phyloP scores from a whole-genome alignment of 2,888 invertebrate species.

The Sialis lutaria region DNA sequence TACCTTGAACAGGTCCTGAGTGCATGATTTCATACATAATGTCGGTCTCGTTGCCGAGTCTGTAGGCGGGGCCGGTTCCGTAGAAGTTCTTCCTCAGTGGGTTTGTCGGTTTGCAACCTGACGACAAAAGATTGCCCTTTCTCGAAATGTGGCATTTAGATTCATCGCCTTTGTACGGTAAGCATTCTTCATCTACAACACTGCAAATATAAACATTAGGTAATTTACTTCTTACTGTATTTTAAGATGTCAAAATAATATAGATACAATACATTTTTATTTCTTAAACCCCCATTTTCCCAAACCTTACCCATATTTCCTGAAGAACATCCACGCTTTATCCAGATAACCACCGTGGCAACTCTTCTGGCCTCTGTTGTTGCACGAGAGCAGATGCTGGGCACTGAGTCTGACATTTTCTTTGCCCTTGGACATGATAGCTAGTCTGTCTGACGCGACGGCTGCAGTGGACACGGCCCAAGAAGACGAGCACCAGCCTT shows the following conservation, averaged over 20 bases:
- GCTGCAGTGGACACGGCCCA: conserved; percentile 83
- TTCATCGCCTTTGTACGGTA: conserved; percentile 52
- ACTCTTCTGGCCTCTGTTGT: conserved; percentile 54
- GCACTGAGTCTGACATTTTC: conserved; percentile 58
- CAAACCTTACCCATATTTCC: conserved; percentile 46
- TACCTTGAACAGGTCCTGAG: conserved; percentile 87
- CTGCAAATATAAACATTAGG: conserved; percentile 28
- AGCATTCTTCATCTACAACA: conserved; percentile 70
- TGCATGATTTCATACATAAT: conserved; percentile 83
- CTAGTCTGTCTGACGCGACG: conserved; percentile 65
- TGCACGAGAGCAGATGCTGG: conserved; percentile 78
- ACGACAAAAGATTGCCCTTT: conserved; percentile 25
- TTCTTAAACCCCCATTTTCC: not conserved
- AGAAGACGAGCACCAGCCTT: conserved; percentile 70
- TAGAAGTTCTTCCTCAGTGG: conserved; percentile 41
- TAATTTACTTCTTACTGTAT: too few relatives aligned
- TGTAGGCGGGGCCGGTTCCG: conserved; percentile 59
- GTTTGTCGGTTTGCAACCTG: conserved; percentile 34
- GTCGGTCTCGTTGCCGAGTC: conserved; percentile 56
- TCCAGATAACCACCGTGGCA: conserved; percentile 84
- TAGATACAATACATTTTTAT: not conserved
- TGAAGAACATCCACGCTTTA: conserved; percentile 78
- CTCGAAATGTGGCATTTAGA: conserved; percentile 44
- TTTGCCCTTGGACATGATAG: conserved; percentile 68
- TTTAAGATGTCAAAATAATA: too few relatives aligned